Evolutionary conservation across 2,113 vertebrate genomes (phyloP), one percentile per base, ranked within the genome.

Genomic region (Brachypodius melanocephalos): DNA sequence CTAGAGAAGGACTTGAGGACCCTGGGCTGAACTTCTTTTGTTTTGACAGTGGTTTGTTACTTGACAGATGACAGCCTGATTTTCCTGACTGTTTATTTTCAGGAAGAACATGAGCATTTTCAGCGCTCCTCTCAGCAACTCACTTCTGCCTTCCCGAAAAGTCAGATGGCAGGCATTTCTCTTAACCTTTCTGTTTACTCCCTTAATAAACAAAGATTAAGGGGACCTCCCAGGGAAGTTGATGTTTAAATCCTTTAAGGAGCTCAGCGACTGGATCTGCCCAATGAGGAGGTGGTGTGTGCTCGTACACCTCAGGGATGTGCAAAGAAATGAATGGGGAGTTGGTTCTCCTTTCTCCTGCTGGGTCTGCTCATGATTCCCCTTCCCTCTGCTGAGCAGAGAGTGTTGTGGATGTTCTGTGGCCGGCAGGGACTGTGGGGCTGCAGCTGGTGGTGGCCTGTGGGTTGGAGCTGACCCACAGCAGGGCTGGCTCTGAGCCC

Each of bases 401-500:
- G 84, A 69, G 34, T 14, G 49, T 17, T 28, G 58, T 13, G 46
- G 86, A 52, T 10, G 71, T 90, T 68, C 43, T 2, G 32, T 66
- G 94, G 95, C 74, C 2, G 1, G 85, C 32, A 90, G 59, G 58
- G 88, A 62, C 95, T 34, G 0, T 69, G 4, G 88, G 87, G 83
- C 88, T 94, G 92, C 85, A 88, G 92, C 94, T 90, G 90, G 75
- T 90, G 90, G 75, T 1, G 88, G 94, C 67, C 62, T 85, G 95
- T 77, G 94, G 95, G 88, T 51, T 95, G 92, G 92, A 93, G 28
- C 79, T 76, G 76, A 58, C 69, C 89, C 1, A 4, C 12, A 32
- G 63, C 5, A 0, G 57, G 43, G 51, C 15, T 89, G 93, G 93
- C 85, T 66, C 79, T 1, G 0, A 58, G 95, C 94, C 84, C 22